These are phyloP conservation scores for Dendrocincla fuliginosa DNA, from an alignment of 2,797 vertebrate genomes.

Conservation along the genomic window DNA sequence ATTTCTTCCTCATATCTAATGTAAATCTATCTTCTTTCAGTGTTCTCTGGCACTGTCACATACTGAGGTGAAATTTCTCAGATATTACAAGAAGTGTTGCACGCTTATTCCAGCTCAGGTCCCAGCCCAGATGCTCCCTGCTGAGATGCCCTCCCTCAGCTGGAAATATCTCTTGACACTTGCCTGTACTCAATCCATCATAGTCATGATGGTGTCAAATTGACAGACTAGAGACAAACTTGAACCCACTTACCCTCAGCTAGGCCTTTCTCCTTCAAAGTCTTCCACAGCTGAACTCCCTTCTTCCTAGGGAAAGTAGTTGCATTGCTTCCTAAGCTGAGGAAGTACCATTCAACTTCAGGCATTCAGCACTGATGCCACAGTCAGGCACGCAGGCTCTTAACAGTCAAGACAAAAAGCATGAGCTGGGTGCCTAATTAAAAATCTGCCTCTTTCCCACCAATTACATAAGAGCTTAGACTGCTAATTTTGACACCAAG, in stretches of 20 bases:
- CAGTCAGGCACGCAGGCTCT: not conserved
- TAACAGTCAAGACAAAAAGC: conserved; percentile 23
- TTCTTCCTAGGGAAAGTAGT: not conserved
- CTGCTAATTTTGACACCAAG: conserved; percentile 47
- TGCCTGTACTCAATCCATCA: not conserved
- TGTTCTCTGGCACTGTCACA: not conserved
- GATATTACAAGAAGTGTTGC: not conserved
- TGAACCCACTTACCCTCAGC: not conserved
- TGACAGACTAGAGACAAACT: not conserved
- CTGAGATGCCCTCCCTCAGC: not conserved
- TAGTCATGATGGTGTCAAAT: not conserved
- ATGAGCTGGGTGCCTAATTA: conserved; percentile 19
- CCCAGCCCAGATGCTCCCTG: not conserved
- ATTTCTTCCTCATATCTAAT: not conserved
- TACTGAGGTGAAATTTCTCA: not conserved
- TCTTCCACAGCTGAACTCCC: not conserved
- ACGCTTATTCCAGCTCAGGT: not conserved
- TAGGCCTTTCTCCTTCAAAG: not conserved
- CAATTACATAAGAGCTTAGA: conserved; percentile 22
- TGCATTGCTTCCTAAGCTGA: not conserved
- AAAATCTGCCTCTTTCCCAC: conserved; percentile 13
- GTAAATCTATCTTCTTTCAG: not conserved
- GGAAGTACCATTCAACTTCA: not conserved
- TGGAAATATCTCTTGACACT: not conserved
- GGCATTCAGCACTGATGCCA: not conserved